Evolutionary conservation across 2,797 vertebrate species (phyloP), one percentile per base, ranked within the genome.

Genomic region (Typhlichthys eigenmanni): DNA sequence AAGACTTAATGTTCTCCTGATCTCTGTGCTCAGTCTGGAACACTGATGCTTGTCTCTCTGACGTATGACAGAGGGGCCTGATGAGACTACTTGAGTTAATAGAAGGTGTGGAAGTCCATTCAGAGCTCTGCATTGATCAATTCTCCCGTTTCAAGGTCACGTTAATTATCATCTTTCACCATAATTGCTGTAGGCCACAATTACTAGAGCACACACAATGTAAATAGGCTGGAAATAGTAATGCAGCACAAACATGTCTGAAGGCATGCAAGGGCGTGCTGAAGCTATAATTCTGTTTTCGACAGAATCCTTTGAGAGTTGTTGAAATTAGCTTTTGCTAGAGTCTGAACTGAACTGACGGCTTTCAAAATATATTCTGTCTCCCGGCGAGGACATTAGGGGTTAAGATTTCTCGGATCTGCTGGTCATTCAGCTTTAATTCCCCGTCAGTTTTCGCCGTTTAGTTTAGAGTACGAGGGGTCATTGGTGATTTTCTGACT

Each of bases 1-100:
- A 76, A 79, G 79, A 76, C 78, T 76, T 86, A 86, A 88, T 88
- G 82, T 78, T 79, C 71, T 80, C 69, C 71, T 75, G 74, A 76
- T 80, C 72, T 75, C 81, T 71, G 80, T 68, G 34, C 71, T 79
- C 13, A 2, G 70, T 82, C 67, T 79, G 64, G 77, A 72, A 78
- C 60, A 51, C 62, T 50, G 71, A 67, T 72, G 75, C 74, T 80
- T 80, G 70, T 85, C 76, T 76, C 64, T 45, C 55, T 81, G 78
- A 87, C 73, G 80, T 80, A 83, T 86, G 66, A 66, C 45, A 51
- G 60, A 71, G 61, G 55, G 24, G 24, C 24, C 17, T 60, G 51
- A 58, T 64, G 55, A 70, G 78, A 78, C 76, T 50, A 65, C 58
- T 81, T 73, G 69, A 85, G 76, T 84, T 81, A 74, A 73, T 71